Conservation (phyloP, 2,113 vertebrate species). For the Dipodomys merriami region DNA sequence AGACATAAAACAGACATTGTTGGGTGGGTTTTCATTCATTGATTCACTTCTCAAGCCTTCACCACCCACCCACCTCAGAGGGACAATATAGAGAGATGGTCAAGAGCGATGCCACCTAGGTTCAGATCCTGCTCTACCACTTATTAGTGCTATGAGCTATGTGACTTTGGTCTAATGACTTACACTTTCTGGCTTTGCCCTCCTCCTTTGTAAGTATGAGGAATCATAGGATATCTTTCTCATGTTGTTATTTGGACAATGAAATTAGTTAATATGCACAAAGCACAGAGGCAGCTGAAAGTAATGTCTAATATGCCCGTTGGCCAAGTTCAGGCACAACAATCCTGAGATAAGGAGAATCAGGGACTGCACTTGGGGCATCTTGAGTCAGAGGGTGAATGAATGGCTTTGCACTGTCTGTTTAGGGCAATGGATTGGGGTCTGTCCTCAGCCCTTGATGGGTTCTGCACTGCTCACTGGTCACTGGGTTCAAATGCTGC, state of each 20-base stretch:
- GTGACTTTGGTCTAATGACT: background rate
- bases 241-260: background rate
- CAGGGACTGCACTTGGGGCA: background rate
- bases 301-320: background rate
- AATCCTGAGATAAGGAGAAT: background rate
- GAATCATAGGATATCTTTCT: background rate
- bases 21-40: background rate
- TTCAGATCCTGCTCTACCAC: background rate
- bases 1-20: background rate
- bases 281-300: background rate
- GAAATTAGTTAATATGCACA: background rate
- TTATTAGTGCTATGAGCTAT: background rate
- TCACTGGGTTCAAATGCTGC: constrained; percentile 9
- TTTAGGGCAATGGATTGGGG: background rate
- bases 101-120: background rate
- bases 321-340: background rate
- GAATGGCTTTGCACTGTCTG: background rate
- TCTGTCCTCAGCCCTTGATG: background rate
- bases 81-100: background rate
- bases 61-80: background rate
- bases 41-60: background rate
- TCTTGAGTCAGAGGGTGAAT: background rate
- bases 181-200: background rate
- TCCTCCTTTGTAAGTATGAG: background rate
- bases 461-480: background rate